Percentiles rank a stretch among this genome's conserved stretches.
These are phyloP conservation scores for Alfaro cultratus DNA, from an alignment of 2,797 vertebrate genomes.

Conservation along the genomic window DNA sequence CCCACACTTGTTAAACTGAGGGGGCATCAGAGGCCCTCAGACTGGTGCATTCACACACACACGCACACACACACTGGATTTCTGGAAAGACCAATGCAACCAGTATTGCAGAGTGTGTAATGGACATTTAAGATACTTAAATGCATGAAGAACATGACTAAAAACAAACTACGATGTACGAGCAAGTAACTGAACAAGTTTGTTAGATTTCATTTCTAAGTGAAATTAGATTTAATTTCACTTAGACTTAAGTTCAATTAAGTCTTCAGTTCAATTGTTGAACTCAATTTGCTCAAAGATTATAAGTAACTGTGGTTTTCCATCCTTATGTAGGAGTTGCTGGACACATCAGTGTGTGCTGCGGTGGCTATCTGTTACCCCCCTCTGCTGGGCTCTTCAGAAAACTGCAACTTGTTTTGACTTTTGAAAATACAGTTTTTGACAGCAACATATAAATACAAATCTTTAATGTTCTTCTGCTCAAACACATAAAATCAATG, in stretches of 20 bases:
- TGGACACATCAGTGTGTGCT: neutral
- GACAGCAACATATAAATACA: constrained; percentile 12
- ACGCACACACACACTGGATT: constrained; percentile 1
- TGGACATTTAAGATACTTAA: constrained; percentile 9
- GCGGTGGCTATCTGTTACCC: constrained; percentile 55
- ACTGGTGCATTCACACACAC: neutral
- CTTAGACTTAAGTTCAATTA: too few relatives aligned
- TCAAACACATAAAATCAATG: neutral
- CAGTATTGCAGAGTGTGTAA: neutral
- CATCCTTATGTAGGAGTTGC: neutral
- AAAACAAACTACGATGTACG: neutral
- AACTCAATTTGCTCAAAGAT: constrained; percentile 27
- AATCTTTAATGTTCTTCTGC: neutral
- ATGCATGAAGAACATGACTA: neutral
- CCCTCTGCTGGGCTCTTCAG: constrained; percentile 77
- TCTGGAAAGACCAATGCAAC: constrained; percentile 7
- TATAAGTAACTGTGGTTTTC: constrained; percentile 8
- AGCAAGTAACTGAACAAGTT: constrained; percentile 12
- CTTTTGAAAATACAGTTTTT: constrained; percentile 4
- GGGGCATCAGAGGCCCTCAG: constrained; percentile 59
- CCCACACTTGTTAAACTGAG: constrained; percentile 70
- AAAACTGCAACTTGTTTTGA: constrained; percentile 67
- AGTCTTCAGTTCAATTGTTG: constrained; percentile 4
- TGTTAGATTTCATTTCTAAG: constrained; percentile 39
- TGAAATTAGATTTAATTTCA: constrained; percentile 42